phyloP scores from a whole-genome alignment of 2,113 vertebrate genomes.

The Python bivittatus region DNA sequence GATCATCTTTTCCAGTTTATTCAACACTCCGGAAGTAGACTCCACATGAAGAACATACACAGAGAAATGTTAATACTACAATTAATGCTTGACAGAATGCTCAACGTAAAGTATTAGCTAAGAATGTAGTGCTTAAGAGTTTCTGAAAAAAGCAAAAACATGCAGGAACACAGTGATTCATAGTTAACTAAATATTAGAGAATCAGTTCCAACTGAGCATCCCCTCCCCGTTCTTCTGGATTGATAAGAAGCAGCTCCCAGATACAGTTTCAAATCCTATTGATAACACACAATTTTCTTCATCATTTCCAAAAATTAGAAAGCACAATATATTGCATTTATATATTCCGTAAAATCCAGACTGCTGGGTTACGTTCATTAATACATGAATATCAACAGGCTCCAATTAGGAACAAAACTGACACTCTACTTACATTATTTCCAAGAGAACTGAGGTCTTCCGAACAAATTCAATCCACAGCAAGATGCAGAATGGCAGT shows the following conservation, averaged over 20 bases:
- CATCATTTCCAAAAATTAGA: background rate
- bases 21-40: conserved; percentile 49
- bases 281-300: background rate
- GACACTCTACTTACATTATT: conserved; percentile 54
- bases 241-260: background rate
- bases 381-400: background rate
- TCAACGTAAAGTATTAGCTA: conserved; percentile 10
- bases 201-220: background rate
- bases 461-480: background rate
- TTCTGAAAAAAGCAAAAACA: conserved; percentile 1
- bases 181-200: background rate
- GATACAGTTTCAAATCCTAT: background rate
- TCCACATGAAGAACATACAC: conserved; percentile 35
- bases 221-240: background rate
- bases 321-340: background rate
- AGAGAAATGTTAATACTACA: conserved; percentile 32
- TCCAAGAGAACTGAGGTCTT: background rate
- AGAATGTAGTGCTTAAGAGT: conserved; percentile 24
- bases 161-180: conserved; percentile 8
- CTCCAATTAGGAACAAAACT: background rate
- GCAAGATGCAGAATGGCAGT: background rate
- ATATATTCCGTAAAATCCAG: background rate
- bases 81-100: conserved; percentile 21
- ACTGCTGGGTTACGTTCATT: background rate
- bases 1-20: conserved; percentile 69